Conservation (phyloP, 2,888 invertebrate genomes). For the Coleophora deauratella region DNA sequence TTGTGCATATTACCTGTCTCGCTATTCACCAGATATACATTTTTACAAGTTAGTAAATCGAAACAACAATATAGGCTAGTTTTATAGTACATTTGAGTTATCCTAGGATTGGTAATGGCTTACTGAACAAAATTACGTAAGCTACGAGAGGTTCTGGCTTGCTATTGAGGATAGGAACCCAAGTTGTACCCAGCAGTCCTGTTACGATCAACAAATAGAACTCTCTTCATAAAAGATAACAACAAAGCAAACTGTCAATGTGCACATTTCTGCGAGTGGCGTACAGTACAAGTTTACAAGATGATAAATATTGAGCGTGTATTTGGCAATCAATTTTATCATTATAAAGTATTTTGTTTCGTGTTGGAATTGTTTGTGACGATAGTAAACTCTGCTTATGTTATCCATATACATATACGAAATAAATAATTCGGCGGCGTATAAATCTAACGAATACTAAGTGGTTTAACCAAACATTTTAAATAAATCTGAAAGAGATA, state of each 20-base stretch:
- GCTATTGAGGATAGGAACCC: slow-evolving; percentile 43
- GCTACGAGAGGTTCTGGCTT: slow-evolving; percentile 23
- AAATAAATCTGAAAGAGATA: slow-evolving; percentile 16
- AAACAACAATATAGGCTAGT: slow-evolving; percentile 53
- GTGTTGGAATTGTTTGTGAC: slow-evolving; percentile 61
- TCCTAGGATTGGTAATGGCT: slow-evolving; percentile 54
- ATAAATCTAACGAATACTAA: no score
- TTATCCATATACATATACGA: neutral
- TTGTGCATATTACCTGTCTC: slow-evolving; percentile 64
- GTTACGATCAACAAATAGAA: slow-evolving; percentile 56
- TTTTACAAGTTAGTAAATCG: slow-evolving; percentile 51
- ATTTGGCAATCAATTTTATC: slow-evolving; percentile 45
- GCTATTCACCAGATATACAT: slow-evolving; percentile 52
- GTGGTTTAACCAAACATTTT: neutral
- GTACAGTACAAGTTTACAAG: slow-evolving; percentile 11
- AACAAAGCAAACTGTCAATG: slow-evolving; percentile 66
- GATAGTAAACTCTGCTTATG: slow-evolving; percentile 21
- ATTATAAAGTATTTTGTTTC: slow-evolving; percentile 18
- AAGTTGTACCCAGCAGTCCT: slow-evolving; percentile 40
- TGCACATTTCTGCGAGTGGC: slow-evolving; percentile 47
- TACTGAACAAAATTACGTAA: slow-evolving; percentile 50
- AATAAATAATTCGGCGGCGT: no score
- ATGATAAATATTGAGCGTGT: slow-evolving; percentile 47
- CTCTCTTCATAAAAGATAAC: slow-evolving; percentile 37
- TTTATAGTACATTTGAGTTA: slow-evolving; percentile 50